Percentiles rank a stretch among this genome's conserved stretches.
These are phyloP conservation scores for Julus scanicus DNA, from an alignment of 2,888 invertebrate species.

Conservation along the genomic window DNA sequence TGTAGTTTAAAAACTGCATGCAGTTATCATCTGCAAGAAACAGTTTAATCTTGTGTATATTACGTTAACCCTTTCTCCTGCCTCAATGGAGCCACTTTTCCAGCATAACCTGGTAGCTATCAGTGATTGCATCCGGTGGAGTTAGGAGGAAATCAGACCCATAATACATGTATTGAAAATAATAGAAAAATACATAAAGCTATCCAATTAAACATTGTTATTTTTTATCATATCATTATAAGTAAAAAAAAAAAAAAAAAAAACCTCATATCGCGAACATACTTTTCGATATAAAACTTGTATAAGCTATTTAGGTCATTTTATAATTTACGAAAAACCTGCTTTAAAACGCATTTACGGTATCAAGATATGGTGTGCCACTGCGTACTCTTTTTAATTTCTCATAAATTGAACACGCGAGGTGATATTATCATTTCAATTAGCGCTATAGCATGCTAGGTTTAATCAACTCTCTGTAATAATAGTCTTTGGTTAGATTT, in stretches of 20 bases:
- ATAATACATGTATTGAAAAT: neutral
- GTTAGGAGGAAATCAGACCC: neutral
- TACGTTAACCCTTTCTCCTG: neutral
- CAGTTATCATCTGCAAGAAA: neutral
- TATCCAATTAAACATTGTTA: neutral
- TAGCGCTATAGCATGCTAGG: neutral
- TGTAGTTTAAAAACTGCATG: neutral
- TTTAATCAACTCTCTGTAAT: slow-evolving; percentile 24
- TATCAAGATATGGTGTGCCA: neutral
- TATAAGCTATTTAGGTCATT: neutral
- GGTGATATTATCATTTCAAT: slow-evolving; percentile 20
- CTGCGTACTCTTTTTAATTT: neutral
- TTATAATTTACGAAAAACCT: neutral
- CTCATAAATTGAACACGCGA: slow-evolving; percentile 16
- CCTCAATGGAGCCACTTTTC: neutral
- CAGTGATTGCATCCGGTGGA: neutral
- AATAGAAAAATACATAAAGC: neutral
- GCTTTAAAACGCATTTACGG: neutral
- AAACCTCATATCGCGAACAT: neutral
- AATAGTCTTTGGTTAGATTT: neutral
- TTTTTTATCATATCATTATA: neutral
- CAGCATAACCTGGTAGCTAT: slow-evolving; percentile 14
- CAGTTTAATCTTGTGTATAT: neutral
- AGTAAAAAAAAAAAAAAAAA: neutral
- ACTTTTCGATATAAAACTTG: neutral